phyloP scores from a whole-genome alignment of 2,797 vertebrate genomes.

The Eidolon dupreanum region DNA sequence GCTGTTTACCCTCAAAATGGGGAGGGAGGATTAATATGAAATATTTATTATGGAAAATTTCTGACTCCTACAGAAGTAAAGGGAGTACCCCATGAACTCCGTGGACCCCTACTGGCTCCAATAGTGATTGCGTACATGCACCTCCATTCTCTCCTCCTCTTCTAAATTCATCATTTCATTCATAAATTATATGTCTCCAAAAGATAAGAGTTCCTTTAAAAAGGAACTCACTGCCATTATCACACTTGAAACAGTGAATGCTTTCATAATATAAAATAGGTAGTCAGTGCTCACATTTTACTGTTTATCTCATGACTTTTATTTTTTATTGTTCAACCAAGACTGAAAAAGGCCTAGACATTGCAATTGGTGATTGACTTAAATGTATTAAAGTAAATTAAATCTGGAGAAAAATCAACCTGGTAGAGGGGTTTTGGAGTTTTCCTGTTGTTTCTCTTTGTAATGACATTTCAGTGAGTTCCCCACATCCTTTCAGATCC shows the following conservation, averaged over 20 bases:
- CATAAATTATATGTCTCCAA: not conserved
- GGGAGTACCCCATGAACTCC: fast-evolving
- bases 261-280: not conserved
- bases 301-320: not conserved
- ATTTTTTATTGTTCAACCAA: not conserved
- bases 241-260: not conserved
- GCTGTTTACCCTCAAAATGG: not conserved
- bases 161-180: not conserved
- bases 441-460: not conserved
- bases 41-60: not conserved
- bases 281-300: not conserved
- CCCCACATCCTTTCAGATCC: not conserved
- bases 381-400: not conserved
- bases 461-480: not conserved
- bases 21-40: not conserved
- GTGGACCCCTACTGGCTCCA: fast-evolving
- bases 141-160: no score
- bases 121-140: fast-evolving
- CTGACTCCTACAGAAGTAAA: not conserved
- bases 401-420: not conserved
- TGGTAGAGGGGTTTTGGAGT: not conserved
- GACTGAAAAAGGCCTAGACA: not conserved
- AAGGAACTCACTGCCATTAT: not conserved
- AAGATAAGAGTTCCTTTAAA: not conserved
- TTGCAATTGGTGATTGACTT: not conserved